These are phyloP conservation scores for Propithecus deckenii DNA, from an alignment of 2,797 vertebrate genomes.

Conservation along the genomic window DNA sequence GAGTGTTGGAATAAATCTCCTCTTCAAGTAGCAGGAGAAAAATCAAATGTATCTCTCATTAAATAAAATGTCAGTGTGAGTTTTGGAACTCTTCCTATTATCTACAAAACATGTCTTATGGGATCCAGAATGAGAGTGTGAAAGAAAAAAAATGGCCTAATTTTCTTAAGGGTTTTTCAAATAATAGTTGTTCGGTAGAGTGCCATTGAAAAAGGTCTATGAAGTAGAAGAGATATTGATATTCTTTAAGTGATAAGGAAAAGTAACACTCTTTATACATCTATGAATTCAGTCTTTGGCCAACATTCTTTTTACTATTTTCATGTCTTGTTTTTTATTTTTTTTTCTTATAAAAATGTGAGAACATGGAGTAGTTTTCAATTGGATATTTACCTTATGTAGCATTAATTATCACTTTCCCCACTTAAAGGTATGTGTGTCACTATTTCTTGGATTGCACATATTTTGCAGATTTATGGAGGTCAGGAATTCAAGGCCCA, in stretches of 20 bases:
- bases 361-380: background rate
- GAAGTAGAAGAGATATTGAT: background rate
- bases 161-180: conserved; percentile 41
- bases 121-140: background rate
- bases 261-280: background rate
- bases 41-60: conserved; percentile 21
- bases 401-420: background rate
- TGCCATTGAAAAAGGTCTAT: background rate
- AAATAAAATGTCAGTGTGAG: conserved; percentile 12
- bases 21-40: conserved; percentile 27
- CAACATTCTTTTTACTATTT: background rate
- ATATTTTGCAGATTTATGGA: background rate
- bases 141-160: background rate
- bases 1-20: background rate
- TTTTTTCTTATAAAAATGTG: background rate
- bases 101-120: background rate
- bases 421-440: rapidly evolving
- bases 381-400: background rate
- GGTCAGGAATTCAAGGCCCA: background rate
- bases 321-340: background rate
- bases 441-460: background rate
- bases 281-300: background rate
- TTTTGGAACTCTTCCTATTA: conserved; percentile 11
- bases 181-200: background rate
- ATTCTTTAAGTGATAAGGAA: background rate